Evolutionary conservation across 2,888 invertebrate species (phyloP).

Genomic region (Ormyrus pomaceus): DNA sequence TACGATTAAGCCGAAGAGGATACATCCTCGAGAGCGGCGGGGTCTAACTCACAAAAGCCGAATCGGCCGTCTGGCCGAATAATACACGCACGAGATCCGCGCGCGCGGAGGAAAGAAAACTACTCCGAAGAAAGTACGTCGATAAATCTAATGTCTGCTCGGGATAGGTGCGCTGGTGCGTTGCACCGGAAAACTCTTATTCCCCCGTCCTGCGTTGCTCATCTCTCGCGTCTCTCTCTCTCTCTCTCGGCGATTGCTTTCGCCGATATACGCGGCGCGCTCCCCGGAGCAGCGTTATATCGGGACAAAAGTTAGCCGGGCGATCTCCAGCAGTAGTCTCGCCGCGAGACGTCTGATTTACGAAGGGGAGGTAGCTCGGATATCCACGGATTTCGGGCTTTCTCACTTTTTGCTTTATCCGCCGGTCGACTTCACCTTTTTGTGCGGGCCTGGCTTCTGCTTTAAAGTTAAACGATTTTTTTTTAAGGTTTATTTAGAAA

Average conservation of each 20-base stretch:
- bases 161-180: slow-evolving; percentile 60
- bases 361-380: slow-evolving; percentile 23
- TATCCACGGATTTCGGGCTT: not conserved
- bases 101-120: slow-evolving; percentile 27
- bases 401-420: not conserved
- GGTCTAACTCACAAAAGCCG: slow-evolving; percentile 24
- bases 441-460: not conserved
- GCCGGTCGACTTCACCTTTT: not conserved
- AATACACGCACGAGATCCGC: too few species aligned
- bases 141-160: slow-evolving; percentile 66
- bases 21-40: not conserved
- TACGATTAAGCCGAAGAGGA: slow-evolving; percentile 23
- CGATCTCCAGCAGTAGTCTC: not conserved
- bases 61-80: not conserved
- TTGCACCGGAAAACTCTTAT: slow-evolving; percentile 60
- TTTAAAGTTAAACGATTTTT: not conserved
- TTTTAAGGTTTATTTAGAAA: not conserved
- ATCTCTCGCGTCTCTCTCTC: slow-evolving; percentile 17
- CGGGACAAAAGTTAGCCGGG: not conserved
- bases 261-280: slow-evolving; percentile 17
- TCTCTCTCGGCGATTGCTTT: slow-evolving; percentile 37
- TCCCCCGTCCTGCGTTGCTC: slow-evolving; percentile 4
- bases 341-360: slow-evolving; percentile 43
- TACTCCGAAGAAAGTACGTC: slow-evolving; percentile 65
- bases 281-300: not conserved